Base-by-base conservation (phyloP, 2,888 invertebrate species). In the Cephonodes hylas region DNA sequence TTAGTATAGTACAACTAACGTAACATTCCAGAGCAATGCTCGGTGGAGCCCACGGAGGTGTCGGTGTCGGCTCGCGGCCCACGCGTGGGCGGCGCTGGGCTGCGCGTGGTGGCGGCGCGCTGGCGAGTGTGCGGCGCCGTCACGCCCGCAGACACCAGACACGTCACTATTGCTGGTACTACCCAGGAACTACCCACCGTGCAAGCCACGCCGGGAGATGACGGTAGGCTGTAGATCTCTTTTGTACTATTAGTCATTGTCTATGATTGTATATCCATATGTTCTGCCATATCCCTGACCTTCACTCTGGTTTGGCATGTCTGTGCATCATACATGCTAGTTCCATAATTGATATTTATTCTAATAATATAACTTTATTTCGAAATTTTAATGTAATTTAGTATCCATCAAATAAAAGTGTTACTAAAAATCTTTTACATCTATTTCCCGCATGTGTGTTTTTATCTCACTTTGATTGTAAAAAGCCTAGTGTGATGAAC, bases 61-160 rank as follows among this genome's bases (percentile, higher is more conserved):
- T 62, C 69, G 0, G 81, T 92, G 57, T 59, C 76, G 0, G 4
- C 76, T 0, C 23, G 64, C 1, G 91, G 89, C 0, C 75, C 79
- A 64, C 0, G 61, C 70, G 1, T 68, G 72, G 1, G 61, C 38
- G 5, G 78, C 65, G 1, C 73, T 63, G 86, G 87, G 31, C 53
- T 66, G 1, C 73, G 64, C 31, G 86, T 74, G 45, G 73, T 83
- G 0, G 86, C 74, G 45, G 73, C 83, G 0, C 78, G 86, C 45
- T 93, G 92, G 92, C 84, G 86, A 18, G 90, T 88, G 64, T 92
- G 91, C 70, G 92, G 93, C 3, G 67, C 72, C 3, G 85, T 91
- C 48, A 60, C 76, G 7, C 86, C 83, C 65, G 63, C 74, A 38
- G 70, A 63, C 15, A 15, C 56, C 0, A 72, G 81, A n/a, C 64